Base-by-base conservation (phyloP, 2,113 vertebrate species). In the Phylloscopus trochilus region DNA sequence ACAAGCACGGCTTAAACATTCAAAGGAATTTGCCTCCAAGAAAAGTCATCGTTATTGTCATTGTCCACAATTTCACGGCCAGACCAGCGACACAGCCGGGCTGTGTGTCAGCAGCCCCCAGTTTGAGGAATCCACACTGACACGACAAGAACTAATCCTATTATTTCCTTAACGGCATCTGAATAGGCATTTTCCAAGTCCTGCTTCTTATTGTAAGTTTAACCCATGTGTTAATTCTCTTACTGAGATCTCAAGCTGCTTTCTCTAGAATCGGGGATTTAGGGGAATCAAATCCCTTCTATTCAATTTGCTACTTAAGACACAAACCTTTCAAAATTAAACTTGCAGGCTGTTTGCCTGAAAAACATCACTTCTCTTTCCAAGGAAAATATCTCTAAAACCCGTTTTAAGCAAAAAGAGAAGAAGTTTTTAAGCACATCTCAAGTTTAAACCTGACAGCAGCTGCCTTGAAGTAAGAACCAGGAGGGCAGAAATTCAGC, bases 141-240 rank as follows among this genome's bases (percentile, higher is more conserved):
- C 93, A 91, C 22, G 83, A 96, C 95, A 96, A 96, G 94, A 87
- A 75, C 88, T 96, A 96, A 97, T 96, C 94, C 96, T 94, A 93
- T 96, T 96, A 96, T 96, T 96, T 90, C 94, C 90, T 94, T 77
- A 93, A 63, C 69, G 0, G 78, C 92, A 82, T 90, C 80, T 92
- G 93, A 97, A 97, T 90, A 92, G 92, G 89, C 95, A 69, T 91
- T 95, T 95, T 68, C 92, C 92, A 62, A 86, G 76, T 76, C 13
- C 77, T 52, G 80, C 94, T 95, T 92, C 89, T 94, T 59, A 90
- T 92, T 89, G 86, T 90, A 18, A 93, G 64, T 97, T 95, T 87
- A 96, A 95, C 96, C 92, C 89, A 7, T 20, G 92, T 96, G 94
- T 93, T 95, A 95, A 96, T 95, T 96, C 96, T 94, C 92, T 97